Base-by-base conservation (phyloP, 2,797 vertebrate genomes). In the Agapornis canus region DNA sequence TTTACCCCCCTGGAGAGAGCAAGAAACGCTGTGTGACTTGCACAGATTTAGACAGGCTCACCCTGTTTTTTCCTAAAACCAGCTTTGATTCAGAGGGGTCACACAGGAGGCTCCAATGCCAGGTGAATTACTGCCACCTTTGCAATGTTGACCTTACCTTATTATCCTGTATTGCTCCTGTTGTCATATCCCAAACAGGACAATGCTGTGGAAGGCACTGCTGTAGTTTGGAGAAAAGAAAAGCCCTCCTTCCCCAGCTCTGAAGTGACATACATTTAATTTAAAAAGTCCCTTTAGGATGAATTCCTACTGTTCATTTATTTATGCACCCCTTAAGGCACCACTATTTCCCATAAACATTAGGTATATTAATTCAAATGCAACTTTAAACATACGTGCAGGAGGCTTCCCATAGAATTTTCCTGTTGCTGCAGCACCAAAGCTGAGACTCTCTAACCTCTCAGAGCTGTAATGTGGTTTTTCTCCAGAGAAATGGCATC, bases 91-190 rank as follows among this genome's bases (percentile, higher is more conserved):
- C 45, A 51, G 70, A 76, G 39, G 37, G n/a, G 11, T 51, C 47
- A 43, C 1, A 20, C 16, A 69, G n/a, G 3, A 42, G 18, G 61
- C 68, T 35, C 69, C 61, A 89, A 14, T 40, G 89, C 5, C 73
- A 52, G 11, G 9, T 65, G 25, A 73, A 73, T 47, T 52, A 32
- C 13, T 17, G 31, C 21, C 12, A 8, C 49, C 60, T 70, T 70
- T 10, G 8, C 64, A 78, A 22, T 2, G 37, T 13, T n/a, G 40
- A 22, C 73, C 56, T 89, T 86, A 92, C 79, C 82, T 82, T 76
- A 12, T 45, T 37, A 43, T 39, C 18, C 37, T 0, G 0, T 27
- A 37, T 52, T 2, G 2, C 10, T 69, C 22, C 54, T 1, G 5
- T 0, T 75, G 40, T 10, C 5, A 19, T 31, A 57, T 6, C 16